Evolutionary conservation across 2,888 invertebrate genomes (phyloP), one percentile per base, ranked within the genome.

Genomic region (Synergus itoensis): DNA sequence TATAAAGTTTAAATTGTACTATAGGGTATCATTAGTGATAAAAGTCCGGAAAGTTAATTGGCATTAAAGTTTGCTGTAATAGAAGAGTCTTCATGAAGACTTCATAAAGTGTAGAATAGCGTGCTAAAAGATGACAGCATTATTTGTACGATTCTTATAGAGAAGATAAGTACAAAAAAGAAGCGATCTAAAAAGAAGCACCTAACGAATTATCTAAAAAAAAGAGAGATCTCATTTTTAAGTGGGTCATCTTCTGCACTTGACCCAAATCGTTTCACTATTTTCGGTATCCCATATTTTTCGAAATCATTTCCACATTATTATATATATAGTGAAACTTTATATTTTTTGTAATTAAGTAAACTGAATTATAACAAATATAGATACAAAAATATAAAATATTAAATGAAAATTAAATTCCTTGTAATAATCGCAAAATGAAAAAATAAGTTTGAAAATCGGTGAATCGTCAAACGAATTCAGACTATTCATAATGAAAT

Each of bases 21-120:
- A 28, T 48, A 48, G 45, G 28, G 14, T 62, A 48, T 48, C 16
- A 48, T 48, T 69, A 69, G 48, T 69, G 45, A 48, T 48, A 67
- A 18, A 14, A 62, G 45, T 53, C 48, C 0, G 36, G 69, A 7
- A 48, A 18, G 5, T 73, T 57, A 73, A 53, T 73, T 65, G 43
- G 41, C 41, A 41, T 43, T 65, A 43, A 41, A 65, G 18, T 65
- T 73, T 53, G 36, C 40, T 73, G 21, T 16, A 28, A 16, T 45
- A 16, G 28, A 69, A 69, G 67, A 67, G 67, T 67, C 65, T 67
- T 67, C 12, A 41, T 21, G 18, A 21, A 18, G 43, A 43, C 28
- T 36, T 48, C 48, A 69, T 28, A 69, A 48, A 48, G 16, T 14
- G 2, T 18, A 28, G 45, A 57, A 57, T 57, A 43, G 18, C 21